Conservation (phyloP, 1,140 invertebrate species). For the Sminthurinus signatus region DNA sequence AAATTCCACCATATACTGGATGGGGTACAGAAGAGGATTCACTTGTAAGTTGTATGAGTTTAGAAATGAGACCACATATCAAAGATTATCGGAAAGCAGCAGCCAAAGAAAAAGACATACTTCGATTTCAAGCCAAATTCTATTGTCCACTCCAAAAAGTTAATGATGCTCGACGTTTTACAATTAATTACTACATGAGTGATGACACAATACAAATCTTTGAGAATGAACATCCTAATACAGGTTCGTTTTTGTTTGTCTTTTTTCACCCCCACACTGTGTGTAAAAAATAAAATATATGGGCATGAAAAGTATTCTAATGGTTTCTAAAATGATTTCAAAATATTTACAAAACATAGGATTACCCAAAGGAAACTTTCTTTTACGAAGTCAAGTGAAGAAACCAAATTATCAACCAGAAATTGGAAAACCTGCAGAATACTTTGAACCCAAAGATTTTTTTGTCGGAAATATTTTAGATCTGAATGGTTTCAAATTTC, state of each 20-base stretch:
- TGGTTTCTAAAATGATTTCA: too few species aligned
- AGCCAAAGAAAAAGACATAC: slow-evolving; percentile 34
- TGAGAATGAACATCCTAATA: slow-evolving; percentile 65
- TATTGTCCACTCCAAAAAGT: slow-evolving; percentile 44
- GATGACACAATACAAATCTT: slow-evolving; percentile 78
- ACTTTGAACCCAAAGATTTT: slow-evolving; percentile 67
- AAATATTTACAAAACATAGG: too few species aligned
- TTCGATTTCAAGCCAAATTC: slow-evolving; percentile 36
- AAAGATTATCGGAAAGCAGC: slow-evolving; percentile 30
- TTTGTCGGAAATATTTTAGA: slow-evolving; percentile 69
- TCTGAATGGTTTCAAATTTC: slow-evolving; percentile 69
- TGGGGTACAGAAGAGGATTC: slow-evolving; percentile 41
- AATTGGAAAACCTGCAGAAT: slow-evolving; percentile 61
- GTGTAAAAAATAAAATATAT: too few species aligned
- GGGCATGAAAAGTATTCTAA: too few species aligned
- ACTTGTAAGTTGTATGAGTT: slow-evolving; percentile 34
- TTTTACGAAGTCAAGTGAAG: slow-evolving; percentile 58
- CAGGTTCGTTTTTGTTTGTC: too few species aligned
- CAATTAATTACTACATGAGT: slow-evolving; percentile 70
- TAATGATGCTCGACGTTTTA: slow-evolving; percentile 63
- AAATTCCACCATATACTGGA: slow-evolving; percentile 32
- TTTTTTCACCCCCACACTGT: too few species aligned
- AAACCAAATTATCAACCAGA: slow-evolving; percentile 62
- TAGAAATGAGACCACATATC: slow-evolving; percentile 35
- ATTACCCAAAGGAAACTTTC: slow-evolving; percentile 57